A percentile compares a stretch with the other conserved stretches of the same genome.
These are phyloP conservation scores for Morpho achilles DNA, from an alignment of 2,888 invertebrate species.

Conservation along the genomic window DNA sequence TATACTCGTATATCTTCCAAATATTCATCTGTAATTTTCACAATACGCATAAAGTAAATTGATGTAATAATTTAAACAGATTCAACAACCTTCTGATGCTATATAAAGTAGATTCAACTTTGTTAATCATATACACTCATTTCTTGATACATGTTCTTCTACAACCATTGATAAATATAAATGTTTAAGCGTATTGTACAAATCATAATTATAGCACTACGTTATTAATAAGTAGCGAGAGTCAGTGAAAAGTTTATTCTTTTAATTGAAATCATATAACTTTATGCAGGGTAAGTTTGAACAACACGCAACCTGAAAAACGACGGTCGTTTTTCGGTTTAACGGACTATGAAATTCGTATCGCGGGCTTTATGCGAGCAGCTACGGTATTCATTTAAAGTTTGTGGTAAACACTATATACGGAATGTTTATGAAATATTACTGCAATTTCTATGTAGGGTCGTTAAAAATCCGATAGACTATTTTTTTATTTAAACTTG, in stretches of 20 bases:
- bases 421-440: background rate
- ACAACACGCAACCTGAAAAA: constrained; percentile 25
- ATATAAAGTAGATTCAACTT: no score
- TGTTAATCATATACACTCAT: no score
- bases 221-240: background rate
- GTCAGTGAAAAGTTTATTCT: background rate
- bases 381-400: constrained; percentile 13
- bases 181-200: no score
- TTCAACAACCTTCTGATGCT: no score
- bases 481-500: no score
- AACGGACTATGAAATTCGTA: constrained; percentile 16
- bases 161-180: no score
- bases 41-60: no score
- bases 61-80: no score
- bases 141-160: no score
- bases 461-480: background rate
- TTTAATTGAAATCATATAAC: background rate
- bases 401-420: constrained; percentile 3
- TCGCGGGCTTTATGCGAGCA: constrained; percentile 11
- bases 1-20: no score
- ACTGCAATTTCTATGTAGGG: background rate
- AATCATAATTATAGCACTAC: no score
- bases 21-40: no score
- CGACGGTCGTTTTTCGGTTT: constrained; percentile 16
- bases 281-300: constrained; percentile 9